phyloP scores from a whole-genome alignment of 2,888 invertebrate species.

The Aleiodes alternator region DNA sequence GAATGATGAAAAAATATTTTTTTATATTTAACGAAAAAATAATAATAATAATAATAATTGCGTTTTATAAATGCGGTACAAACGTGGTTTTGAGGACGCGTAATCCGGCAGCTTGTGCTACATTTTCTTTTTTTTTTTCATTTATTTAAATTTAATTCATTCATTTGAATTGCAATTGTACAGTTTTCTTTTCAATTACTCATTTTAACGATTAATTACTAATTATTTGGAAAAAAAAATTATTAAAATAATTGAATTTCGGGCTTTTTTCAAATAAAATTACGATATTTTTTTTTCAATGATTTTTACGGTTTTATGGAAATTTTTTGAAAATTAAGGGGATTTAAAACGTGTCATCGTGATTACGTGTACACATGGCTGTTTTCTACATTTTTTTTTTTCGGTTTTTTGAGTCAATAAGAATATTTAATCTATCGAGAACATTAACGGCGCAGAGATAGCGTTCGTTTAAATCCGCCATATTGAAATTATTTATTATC shows the following conservation, averaged over 20 bases:
- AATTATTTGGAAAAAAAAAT: no score
- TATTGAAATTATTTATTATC: conserved; percentile 32
- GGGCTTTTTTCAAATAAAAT: neutral
- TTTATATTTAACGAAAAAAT: neutral
- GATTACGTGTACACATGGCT: no score
- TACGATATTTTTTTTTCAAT: neutral
- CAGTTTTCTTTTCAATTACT: no score
- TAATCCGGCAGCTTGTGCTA: conserved; percentile 34
- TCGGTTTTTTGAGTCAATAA: neutral
- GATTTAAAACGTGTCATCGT: no score
- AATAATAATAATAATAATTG: conserved; percentile 21
- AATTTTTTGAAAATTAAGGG: no score
- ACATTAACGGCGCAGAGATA: conserved; percentile 2
- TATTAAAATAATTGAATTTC: neutral
- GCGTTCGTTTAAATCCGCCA: conserved; percentile 30
- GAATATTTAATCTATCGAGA: neutral
- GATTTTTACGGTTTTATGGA: no score
- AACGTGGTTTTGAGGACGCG: conserved; percentile 32
- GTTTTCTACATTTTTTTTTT: no score
- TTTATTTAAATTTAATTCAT: neutral
- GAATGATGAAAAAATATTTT: conserved; percentile 9
- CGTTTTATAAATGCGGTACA: neutral
- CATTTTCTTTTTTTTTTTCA: neutral
- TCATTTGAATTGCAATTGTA: no score
- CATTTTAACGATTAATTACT: neutral